Percentiles rank a stretch among this genome's conserved stretches.
Evolutionary conservation across 2,888 invertebrate genomes (phyloP).

Genomic region (Spisula solida): DNA sequence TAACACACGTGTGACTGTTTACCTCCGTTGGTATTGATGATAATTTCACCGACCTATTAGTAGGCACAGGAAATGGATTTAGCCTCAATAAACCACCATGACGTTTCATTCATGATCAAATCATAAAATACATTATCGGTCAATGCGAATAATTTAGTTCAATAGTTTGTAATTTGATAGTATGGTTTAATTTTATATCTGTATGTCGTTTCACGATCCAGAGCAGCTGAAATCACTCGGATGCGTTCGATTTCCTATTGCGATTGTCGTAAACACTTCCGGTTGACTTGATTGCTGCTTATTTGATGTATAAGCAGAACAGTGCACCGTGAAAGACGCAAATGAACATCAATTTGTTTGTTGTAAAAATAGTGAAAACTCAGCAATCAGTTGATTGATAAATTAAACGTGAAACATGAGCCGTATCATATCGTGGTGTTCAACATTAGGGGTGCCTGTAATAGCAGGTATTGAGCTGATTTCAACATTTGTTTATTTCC

Average conservation of each 20-base stretch:
- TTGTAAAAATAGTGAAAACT: not conserved
- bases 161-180: slow-evolving; percentile 21
- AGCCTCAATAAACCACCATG: not conserved
- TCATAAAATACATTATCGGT: not conserved
- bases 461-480: not conserved
- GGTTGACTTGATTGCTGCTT: slow-evolving; percentile 17
- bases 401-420: slow-evolving; percentile 3
- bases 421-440: not conserved
- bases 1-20: too few relatives aligned
- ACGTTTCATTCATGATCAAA: not conserved
- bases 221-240: slow-evolving; percentile 12
- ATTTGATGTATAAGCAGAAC: slow-evolving; percentile 5
- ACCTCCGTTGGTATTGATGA: too few relatives aligned
- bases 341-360: slow-evolving; percentile 24
- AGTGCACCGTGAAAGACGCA: not conserved
- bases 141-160: not conserved
- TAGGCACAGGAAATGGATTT: not conserved
- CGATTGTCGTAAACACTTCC: slow-evolving; percentile 23
- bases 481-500: too few relatives aligned
- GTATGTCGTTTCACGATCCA: slow-evolving; percentile 7
- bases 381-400: not conserved
- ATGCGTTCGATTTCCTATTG: slow-evolving; percentile 26
- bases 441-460: not conserved
- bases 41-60: not conserved
- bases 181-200: slow-evolving; percentile 5